Conservation (phyloP, 2,888 invertebrate species). For the Pilophorus perplexus region DNA sequence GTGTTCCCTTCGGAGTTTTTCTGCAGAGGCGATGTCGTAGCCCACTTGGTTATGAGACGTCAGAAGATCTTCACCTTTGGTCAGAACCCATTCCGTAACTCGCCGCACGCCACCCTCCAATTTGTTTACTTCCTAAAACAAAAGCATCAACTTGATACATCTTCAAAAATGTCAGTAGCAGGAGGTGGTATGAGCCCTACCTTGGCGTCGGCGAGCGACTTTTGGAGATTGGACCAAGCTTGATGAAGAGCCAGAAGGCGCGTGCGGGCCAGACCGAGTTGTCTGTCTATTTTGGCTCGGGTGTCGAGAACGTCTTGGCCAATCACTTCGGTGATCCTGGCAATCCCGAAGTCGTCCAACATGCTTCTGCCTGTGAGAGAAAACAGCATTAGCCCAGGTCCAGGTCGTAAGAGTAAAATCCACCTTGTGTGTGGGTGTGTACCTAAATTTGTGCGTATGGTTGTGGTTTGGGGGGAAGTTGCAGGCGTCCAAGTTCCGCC, state of each 20-base stretch:
- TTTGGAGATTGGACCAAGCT: conserved; percentile 62
- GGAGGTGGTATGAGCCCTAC: no score
- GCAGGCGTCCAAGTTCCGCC: no score
- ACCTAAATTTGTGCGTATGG: no score
- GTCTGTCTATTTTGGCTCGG: conserved; percentile 59
- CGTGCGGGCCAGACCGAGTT: conserved; percentile 59
- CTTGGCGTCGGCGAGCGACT: conserved; percentile 60
- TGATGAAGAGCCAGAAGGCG: conserved; percentile 60
- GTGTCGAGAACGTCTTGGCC: conserved; percentile 65
- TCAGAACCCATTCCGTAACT: conserved; percentile 75
- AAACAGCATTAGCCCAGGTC: no score
- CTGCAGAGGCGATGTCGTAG: conserved; percentile 68
- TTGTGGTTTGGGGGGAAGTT: no score
- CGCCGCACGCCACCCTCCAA: conserved; percentile 65
- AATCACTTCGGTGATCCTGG: conserved; percentile 51
- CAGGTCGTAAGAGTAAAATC: no score
- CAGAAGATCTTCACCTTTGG: conserved; percentile 71
- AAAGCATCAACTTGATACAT: background rate
- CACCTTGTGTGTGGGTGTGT: no score
- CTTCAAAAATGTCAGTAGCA: background rate
- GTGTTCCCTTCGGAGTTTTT: conserved; percentile 69
- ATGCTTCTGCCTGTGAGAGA: conserved; percentile 55
- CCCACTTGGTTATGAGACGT: conserved; percentile 70
- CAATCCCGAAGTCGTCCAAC: conserved; percentile 49
- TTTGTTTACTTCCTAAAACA: conserved; percentile 56